These are phyloP conservation scores for Caranx ignobilis DNA, from an alignment of 2,113 vertebrate species.

Conservation along the genomic window DNA sequence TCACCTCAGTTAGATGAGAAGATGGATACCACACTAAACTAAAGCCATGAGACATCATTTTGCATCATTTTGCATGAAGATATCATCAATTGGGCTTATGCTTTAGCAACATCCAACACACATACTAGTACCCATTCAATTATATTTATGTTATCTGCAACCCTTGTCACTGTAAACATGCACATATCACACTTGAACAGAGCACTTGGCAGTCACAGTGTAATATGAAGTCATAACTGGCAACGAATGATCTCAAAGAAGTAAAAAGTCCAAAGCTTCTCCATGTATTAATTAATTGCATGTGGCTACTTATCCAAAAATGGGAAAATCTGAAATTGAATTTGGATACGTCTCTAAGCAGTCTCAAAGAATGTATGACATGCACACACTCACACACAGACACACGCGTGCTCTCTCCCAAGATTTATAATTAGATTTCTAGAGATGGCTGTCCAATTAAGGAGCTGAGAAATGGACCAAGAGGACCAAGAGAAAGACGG, in stretches of 20 bases:
- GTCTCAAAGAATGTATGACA: not conserved
- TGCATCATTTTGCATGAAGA: not conserved
- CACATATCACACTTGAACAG: not conserved
- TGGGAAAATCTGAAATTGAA: not conserved
- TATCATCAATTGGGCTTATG: not conserved
- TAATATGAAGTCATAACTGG: not conserved
- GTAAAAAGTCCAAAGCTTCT: not conserved
- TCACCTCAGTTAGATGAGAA: not conserved
- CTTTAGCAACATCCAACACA: not conserved
- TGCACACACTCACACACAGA: not conserved
- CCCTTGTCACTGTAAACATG: not conserved
- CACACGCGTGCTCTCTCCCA: not conserved
- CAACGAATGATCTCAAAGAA: not conserved
- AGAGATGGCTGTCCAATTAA: conserved; percentile 52
- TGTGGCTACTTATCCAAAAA: not conserved
- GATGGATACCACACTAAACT: not conserved
- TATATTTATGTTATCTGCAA: not conserved
- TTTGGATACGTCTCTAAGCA: not conserved
- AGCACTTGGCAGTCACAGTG: not conserved
- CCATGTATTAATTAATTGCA: not conserved
- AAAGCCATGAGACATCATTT: too few species aligned
- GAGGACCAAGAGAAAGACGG: not conserved
- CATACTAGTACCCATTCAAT: not conserved
- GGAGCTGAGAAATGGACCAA: conserved; percentile 24
- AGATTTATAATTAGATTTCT: conserved; percentile 43